Evolutionary conservation across 2,113 vertebrate species (phyloP), one percentile per base, ranked within the genome.

Genomic region (Aegithalos caudatus): DNA sequence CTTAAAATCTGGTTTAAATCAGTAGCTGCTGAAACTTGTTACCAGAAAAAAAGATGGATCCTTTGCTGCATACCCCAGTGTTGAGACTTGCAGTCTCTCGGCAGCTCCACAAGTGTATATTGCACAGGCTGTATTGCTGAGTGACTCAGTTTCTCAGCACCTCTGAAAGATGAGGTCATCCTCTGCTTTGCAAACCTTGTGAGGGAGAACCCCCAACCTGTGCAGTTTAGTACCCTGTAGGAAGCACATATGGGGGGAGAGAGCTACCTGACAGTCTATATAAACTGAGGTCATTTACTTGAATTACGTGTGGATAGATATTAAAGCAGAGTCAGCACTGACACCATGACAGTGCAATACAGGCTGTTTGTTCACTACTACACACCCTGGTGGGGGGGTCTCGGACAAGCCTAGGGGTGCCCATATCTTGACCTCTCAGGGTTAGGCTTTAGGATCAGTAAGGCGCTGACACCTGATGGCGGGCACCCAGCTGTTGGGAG

Each of bases 1-100:
- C 48, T 72, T 92, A 86, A 79, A 96, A 94, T 92, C 83, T 95
- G 95, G 14, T 94, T 95, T 95, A 91, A 94, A 96, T 95, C 91
- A 95, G 93, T 64, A 94, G 91, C 83, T 87, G 86, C 69, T 95
- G 86, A 92, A 92, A 95, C 44, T 86, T 6, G 28, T 89, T 69
- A 65, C 48, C 37, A 76, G 24, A 57, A 56, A 60, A 51, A 88
- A 72, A 60, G 51, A 84, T 40, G 50, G 58, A 74, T 80, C 42
- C 38, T 65, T 64, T 56, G 29, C 73, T 81, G 66, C 73, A 70
- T 71, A 56, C 61, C 71, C 62, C 3, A 5, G 51, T 16, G 18
- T 15, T n/a, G 47, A 91, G 74, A 57, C 35, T 53, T 24, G 16
- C 50, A 65, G 76, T 40, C 69, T 48, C 62, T 47, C 86, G 7